A percentile compares a stretch with the other conserved stretches of the same genome.
Evolutionary conservation across 1,140 invertebrate species (phyloP).

Genomic region (Archivesica marissinica): DNA sequence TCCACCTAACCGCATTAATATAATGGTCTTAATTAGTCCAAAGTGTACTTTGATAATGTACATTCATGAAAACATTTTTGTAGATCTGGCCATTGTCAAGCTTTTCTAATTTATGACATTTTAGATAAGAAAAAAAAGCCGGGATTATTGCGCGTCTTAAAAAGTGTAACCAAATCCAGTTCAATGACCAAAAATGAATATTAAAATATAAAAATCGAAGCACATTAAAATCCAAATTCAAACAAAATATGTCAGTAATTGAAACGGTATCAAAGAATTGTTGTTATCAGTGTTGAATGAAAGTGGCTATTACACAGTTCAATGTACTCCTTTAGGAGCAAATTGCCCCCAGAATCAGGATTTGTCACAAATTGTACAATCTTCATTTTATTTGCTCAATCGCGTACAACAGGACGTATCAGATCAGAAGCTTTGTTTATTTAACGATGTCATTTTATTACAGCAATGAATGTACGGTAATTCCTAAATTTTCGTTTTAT

Average conservation of each 20-base stretch:
- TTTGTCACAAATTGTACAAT: slow-evolving; percentile 13
- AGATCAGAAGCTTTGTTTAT: not conserved
- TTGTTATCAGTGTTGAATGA: slow-evolving; percentile 35
- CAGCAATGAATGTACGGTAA: slow-evolving; percentile 35
- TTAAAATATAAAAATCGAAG: slow-evolving; percentile 41
- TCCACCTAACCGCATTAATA: too few species aligned
- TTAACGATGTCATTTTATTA: slow-evolving; percentile 38
- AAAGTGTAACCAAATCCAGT: not conserved
- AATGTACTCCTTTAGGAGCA: not conserved
- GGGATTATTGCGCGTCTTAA: not conserved
- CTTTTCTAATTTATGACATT: too few species aligned
- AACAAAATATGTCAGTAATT: slow-evolving; percentile 34
- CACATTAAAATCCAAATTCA: slow-evolving; percentile 21
- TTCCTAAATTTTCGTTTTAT: slow-evolving; percentile 36
- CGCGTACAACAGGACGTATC: not conserved
- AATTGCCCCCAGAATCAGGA: slow-evolving; percentile 12
- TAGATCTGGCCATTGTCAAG: too few species aligned
- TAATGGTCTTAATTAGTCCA: too few species aligned
- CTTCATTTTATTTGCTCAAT: slow-evolving; percentile 28
- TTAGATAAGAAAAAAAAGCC: not conserved
- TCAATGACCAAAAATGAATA: slow-evolving; percentile 6
- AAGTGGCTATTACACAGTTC: slow-evolving; percentile 10
- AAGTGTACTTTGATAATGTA: too few species aligned
- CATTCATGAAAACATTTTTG: too few species aligned
- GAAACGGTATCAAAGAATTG: slow-evolving; percentile 10